A percentile compares a stretch with the other conserved stretches of the same genome.
phyloP scores from a whole-genome alignment of 2,113 vertebrate species.

The Piprites chloris region DNA sequence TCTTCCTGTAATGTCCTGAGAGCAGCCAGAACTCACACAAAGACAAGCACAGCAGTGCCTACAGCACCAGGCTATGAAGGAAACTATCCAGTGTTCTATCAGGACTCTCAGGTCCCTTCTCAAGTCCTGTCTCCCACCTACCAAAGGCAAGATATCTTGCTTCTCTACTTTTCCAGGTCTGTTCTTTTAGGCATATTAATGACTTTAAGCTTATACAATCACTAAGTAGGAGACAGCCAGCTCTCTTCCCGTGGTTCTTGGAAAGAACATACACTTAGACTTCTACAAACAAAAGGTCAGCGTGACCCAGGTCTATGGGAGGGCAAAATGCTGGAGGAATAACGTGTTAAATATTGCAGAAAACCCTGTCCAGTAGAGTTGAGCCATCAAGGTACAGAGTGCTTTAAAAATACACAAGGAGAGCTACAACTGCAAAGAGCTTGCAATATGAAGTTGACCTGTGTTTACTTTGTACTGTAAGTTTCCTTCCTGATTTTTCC shows the following conservation, averaged over 20 bases:
- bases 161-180: neutral
- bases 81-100: neutral
- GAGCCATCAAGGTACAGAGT: neutral
- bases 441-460: neutral
- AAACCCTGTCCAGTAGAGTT: neutral
- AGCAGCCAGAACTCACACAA: neutral
- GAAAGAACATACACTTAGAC: neutral
- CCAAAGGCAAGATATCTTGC: neutral
- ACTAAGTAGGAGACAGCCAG: neutral
- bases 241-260: neutral
- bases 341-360: neutral
- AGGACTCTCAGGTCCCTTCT: neutral
- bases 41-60: neutral
- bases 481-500: neutral
- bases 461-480: neutral
- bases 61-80: neutral
- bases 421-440: neutral
- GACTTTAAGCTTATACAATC: neutral
- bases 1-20: neutral
- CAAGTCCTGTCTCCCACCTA: neutral
- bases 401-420: neutral
- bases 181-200: neutral
- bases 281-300: neutral
- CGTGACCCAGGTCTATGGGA: neutral
- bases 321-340: neutral